Base-by-base conservation (phyloP, 2,888 invertebrate genomes). In the Tipula unca region DNA sequence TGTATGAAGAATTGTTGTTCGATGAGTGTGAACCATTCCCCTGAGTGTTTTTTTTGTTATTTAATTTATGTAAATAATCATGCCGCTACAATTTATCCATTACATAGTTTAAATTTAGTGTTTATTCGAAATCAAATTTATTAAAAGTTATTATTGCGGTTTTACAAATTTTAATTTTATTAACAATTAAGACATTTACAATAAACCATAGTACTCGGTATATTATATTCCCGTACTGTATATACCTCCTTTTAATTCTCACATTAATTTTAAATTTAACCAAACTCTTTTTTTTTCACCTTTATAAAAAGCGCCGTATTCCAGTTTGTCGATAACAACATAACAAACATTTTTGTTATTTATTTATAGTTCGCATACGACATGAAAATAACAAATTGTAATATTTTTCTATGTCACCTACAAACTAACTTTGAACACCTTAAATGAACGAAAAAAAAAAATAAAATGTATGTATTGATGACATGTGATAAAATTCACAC, bases 401-500 rank as follows among this genome's bases (percentile, higher is more conserved):
- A 69, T 69, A 69, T 69, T 69, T 69, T 69, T 69, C 25, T 69
- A 69, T 69, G 69, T 69, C 69, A 69, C 69, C 69, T 69, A 10
- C 25, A 54, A 69, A 13, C 25, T 69, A 25, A 69, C 13, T 20
- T 69, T 69, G 69, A 69, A 69, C 69, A 69, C 69, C 69, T 69
- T 2, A 69, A 20, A 25, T 25, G 69, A 69, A 20, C 4, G n/a
- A 42, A 14, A 42, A 42, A 42, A 42, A 14, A 42, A 48, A 82
- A 29, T 8, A 83, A 29, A 83, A 4, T 83, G 8, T 32, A 83
- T 32, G 36, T 39, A 85, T 39, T 20, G 85, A 85, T 85, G 85
- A 85, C 85, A 85, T 85, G 42, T 85, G 85, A 85, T 39, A 36
- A 25, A 85, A 85, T 85, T 85, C 85, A 85, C 85, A 85, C 85